Evolutionary conservation across 37 sponge, comb jelly and placozoan species (phyloP), one percentile per base, ranked within the genome.

Genomic region (Aphrocallistes beatrix): DNA sequence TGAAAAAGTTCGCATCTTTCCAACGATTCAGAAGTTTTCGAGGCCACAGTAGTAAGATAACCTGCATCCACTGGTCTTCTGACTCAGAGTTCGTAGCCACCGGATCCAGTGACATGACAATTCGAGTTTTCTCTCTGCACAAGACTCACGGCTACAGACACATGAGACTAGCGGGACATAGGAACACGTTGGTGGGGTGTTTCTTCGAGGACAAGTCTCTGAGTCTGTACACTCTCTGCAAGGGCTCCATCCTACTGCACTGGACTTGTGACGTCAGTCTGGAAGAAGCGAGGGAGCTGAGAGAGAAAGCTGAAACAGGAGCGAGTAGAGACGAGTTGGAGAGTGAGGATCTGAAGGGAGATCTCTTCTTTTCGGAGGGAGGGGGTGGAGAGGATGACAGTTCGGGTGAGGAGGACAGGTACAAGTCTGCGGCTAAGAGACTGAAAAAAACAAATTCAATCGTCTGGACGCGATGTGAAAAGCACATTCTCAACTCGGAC

Each of bases 21-120:
- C 83, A 83, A 36, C 89, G 93, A 36, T 88, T 90, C 51, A 86
- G 89, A 19, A 50, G 86, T 8, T 95, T 84, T 88, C 93, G 96
- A 1, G 94, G 92, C 3, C 94, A 94, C 60, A 94, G 94, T 83
- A 96, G 95, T 87, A 93, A 99, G 39, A 87, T 91, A 0, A 85
- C 81, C 16, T 92, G 94, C 81, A 86, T 96, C 23, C 91, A 92
- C 69, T 96, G 97, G 97, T 92, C 93, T 0, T 88, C 85, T 51
- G 94, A 96, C 85, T 94, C 94, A 13, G 86, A 87, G 97, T 96
- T 94, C 84, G 39, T 96, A 82, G 92, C 89, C 36, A 90, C 92
- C 38, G 94, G 94, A 0, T 91, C 92, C 0, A 50, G 89, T 23
- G 99, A 99, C 84, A 94, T 89, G 86, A 92, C 92, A 36, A 89